Evolutionary conservation across 2,113 vertebrate genomes (phyloP).

Genomic region (Rallus limicola): DNA sequence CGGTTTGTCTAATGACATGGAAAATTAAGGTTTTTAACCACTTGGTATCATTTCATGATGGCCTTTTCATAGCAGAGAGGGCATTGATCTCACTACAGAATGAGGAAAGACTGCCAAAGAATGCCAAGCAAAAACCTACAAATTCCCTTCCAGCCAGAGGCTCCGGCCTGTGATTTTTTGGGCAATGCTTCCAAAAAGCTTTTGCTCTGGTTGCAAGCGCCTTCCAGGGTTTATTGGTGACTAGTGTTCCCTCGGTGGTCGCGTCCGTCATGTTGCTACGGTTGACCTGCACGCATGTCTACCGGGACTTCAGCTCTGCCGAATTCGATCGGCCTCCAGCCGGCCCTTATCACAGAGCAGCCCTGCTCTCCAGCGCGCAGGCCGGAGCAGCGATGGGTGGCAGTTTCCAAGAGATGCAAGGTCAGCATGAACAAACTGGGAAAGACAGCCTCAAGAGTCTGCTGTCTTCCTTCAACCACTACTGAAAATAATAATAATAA

Average conservation of each 20-base stretch:
- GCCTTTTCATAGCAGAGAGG: background rate
- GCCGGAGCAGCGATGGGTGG: background rate
- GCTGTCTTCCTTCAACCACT: background rate
- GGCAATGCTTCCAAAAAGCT: background rate
- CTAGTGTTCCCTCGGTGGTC: background rate
- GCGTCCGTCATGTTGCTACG: background rate
- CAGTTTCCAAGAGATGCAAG: background rate
- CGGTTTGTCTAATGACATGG: slow-evolving; percentile 57
- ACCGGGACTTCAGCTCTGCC: background rate
- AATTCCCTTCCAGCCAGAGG: background rate
- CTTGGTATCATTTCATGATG: background rate
- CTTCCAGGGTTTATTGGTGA: background rate
- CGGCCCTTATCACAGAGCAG: background rate
- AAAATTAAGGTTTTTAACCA: slow-evolving; percentile 47
- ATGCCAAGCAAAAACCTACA: background rate
- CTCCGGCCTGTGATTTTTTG: background rate
- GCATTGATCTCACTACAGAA: background rate
- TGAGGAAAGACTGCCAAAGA: background rate
- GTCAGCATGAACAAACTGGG: background rate
- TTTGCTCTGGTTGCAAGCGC: background rate
- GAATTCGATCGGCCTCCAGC: background rate
- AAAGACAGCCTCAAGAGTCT: background rate
- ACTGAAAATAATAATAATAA: background rate
- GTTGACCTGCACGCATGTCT: background rate
- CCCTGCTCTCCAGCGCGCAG: fast-evolving